Base-by-base conservation (phyloP, 2,797 vertebrate species). In the Antrozous pallidus region DNA sequence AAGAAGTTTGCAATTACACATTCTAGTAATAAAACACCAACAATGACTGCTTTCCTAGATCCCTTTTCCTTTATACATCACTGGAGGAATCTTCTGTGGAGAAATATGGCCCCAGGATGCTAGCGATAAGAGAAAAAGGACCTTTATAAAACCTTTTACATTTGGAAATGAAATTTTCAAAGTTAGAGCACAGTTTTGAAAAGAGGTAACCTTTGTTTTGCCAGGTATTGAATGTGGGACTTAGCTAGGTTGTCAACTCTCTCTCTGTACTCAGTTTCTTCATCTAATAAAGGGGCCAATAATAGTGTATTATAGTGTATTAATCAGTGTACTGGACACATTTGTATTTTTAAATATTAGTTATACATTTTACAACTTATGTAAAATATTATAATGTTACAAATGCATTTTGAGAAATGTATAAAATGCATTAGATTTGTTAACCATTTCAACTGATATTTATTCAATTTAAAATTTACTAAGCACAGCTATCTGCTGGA, bases 121-220 rank as follows among this genome's bases (percentile, higher is more conserved):
- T 16, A 77, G 17, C 14, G 22, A 33, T 73, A 83, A 78, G 61
- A 82, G 12, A 82, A 38, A 93, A 74, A 61, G 2, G 2, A 4
- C 5, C 28, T 86, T 82, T 54, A 1, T 0, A 26, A 63, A 49
- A 49, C n/a, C 6, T 58, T 22, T 38, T 63, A 85, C 45, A 86
- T 36, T 94, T 92, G 54, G 45, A 90, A 69, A 90, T 87, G 3
- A 58, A 83, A 83, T 54, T 88, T 92, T 20, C 20, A 61, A 54
- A 80, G 26, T 69, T 69, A 67, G 33, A 61, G 6, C 63, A 58
- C 5, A 38, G 28, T 71, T 89, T 74, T 33, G 9, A 54, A 58
- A 83, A 82, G 65, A 56, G 14, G 6, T 38, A 58, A 40, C 38
- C 5, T 4, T 16, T 49, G 12, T 86, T 73, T 81, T n/a, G 12